Evolutionary conservation across 2,888 invertebrate species (phyloP), one percentile per base, ranked within the genome.

Genomic region (Pristionchus arcanus): DNA sequence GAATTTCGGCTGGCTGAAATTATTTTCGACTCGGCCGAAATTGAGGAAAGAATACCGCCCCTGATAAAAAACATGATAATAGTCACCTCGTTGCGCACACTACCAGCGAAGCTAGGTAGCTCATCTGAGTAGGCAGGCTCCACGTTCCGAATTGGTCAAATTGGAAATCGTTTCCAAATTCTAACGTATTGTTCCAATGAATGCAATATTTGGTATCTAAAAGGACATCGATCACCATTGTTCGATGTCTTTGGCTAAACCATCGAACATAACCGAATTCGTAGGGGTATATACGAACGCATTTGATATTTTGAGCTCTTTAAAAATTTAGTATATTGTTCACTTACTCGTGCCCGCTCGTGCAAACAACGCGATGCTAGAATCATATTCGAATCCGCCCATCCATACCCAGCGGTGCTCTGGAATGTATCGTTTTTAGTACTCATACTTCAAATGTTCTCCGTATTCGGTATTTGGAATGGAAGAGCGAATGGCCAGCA

Each of bases 121-220:
- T n/a, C n/a, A n/a, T 63, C n/a, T 3, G 63, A 9, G 1, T n/a
- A 16, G 31, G 16, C 42, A 21, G 31, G 4, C 81, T 21, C 81
- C 81, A 81, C 5, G 81, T 81, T 0, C 81, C 81, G 53, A 81
- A 81, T 3, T 81, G 49, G 53, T 81, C 49, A 53, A 81, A 81
- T 21, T n/a, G 21, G 49, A 5, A 81, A 9, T 3, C 42, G 3
- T 9, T 11, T 49, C 42, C 42, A 42, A 5, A 42, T 42, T 42
- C 42, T 3, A 42, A 3, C 42, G 42, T 42, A 9, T 42, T 9
- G 42, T 42, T 42, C 42, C 42, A 49, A 9, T 49, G 13, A 28
- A 11, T 11, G 49, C 81, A 81, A 49, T 81, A 81, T 53, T 49
- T n/a, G n/a, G 42, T 2, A 16, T 49, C 81, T 81, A 28, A 9